Evolutionary conservation across 2,888 invertebrate genomes (phyloP).

Genomic region (Palloptera scutellata): DNA sequence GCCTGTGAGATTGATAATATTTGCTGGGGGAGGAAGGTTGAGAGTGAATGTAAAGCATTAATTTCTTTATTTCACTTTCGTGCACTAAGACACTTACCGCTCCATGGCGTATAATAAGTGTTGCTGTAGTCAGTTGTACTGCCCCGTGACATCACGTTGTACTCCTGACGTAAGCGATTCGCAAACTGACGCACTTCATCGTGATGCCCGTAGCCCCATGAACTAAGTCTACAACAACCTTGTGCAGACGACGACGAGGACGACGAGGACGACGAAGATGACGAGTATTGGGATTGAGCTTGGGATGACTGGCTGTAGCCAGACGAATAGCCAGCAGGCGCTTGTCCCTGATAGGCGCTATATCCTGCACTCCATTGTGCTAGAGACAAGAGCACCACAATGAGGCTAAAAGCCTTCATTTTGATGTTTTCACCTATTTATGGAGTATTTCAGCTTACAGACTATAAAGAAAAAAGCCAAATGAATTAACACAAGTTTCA

Average conservation of each 20-base stretch:
- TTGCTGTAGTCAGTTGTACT: constrained; percentile 35
- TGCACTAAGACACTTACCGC: constrained; percentile 45
- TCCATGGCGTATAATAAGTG: constrained; percentile 45
- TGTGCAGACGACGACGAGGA: constrained; percentile 33
- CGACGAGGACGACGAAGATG: constrained; percentile 31
- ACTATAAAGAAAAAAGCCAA: too few species aligned
- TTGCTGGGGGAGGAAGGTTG: constrained; percentile 41
- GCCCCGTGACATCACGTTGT: constrained; percentile 53
- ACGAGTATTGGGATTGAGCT: constrained; percentile 32
- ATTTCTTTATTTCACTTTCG: too few species aligned
- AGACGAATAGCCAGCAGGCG: constrained; percentile 29
- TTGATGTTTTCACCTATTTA: constrained; percentile 2
- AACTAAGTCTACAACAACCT: constrained; percentile 44
- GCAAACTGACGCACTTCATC: constrained; percentile 56
- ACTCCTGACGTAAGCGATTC: constrained; percentile 54
- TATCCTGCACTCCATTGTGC: constrained; percentile 42
- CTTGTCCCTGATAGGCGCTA: constrained; percentile 37
- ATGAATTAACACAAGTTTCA: too few species aligned
- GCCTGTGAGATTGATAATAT: constrained; percentile 53
- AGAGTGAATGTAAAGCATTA: background rate
- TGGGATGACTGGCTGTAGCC: constrained; percentile 43
- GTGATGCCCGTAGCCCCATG: constrained; percentile 55
- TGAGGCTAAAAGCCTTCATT: constrained; percentile 52
- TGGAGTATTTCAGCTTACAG: too few species aligned
- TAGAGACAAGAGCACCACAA: constrained; percentile 48